A percentile compares a stretch with the other conserved stretches of the same genome.
Conservation (phyloP, 2,113 vertebrate genomes). For the Chloroceryle aenea region DNA sequence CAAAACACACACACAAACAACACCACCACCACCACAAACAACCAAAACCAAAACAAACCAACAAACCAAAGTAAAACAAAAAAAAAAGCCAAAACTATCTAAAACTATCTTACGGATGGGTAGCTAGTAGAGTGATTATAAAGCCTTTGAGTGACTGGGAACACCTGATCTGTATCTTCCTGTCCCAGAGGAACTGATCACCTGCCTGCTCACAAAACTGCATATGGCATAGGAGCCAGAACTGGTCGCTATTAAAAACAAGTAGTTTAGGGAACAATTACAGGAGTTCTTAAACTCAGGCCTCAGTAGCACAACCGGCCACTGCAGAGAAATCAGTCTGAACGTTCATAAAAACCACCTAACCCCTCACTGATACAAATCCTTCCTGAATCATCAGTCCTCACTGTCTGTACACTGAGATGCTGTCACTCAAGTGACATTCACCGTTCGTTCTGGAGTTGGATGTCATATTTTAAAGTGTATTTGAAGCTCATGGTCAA, state of each 20-base stretch:
- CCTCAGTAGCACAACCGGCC: not conserved
- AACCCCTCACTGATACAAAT: not conserved
- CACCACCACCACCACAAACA: too few relatives aligned
- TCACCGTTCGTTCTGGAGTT: not conserved
- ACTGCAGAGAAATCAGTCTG: not conserved
- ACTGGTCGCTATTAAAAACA: not conserved
- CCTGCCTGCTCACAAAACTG: not conserved
- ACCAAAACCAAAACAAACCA: too few relatives aligned
- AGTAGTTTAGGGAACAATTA: not conserved
- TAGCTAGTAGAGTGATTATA: not conserved
- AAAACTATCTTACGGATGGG: not conserved
- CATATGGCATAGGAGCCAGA: not conserved
- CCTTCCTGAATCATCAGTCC: not conserved
- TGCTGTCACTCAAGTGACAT: rapidly evolving
- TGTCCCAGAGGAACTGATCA: not conserved
- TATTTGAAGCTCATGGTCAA: not conserved
- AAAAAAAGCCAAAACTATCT: too few relatives aligned
- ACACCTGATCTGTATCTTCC: not conserved
- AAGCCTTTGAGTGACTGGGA: not conserved
- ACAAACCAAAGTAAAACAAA: too few relatives aligned
- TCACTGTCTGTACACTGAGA: not conserved
- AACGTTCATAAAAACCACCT: not conserved
- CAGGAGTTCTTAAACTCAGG: not conserved
- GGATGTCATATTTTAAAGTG: not conserved
- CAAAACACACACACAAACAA: too few relatives aligned